Percentiles rank a stretch among this genome's conserved stretches.
Evolutionary conservation across 2,888 invertebrate species (phyloP).

Genomic region (Ectemnius cavifrons): DNA sequence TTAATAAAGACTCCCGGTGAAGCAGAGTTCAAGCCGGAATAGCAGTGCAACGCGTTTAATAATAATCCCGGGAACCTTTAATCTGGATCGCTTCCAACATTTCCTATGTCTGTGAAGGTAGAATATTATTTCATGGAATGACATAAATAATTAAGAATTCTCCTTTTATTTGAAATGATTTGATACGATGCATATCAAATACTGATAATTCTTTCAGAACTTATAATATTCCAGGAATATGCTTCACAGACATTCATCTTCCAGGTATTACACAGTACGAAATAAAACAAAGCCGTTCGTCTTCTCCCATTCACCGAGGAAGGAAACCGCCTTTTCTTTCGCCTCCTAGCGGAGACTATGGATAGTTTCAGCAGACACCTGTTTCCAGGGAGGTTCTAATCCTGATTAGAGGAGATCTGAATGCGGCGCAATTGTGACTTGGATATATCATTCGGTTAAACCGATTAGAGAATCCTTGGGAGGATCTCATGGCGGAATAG

Average conservation of each 20-base stretch:
- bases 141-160: conserved; percentile 17
- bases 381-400: not conserved
- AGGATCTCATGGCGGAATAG: no score
- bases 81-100: conserved; percentile 52
- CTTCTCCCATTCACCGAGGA: no score
- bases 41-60: conserved; percentile 35
- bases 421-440: not conserved
- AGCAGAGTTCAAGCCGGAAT: conserved; percentile 10
- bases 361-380: not conserved
- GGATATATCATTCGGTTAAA: no score
- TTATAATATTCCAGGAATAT: no score
- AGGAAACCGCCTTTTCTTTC: no score
- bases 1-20: not conserved
- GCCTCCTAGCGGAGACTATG: no score
- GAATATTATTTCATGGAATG: conserved; percentile 12
- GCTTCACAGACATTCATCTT: no score
- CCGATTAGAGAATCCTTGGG: no score
- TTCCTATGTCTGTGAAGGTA: not conserved
- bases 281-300: no score
- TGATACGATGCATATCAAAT: no score
- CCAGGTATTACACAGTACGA: no score
- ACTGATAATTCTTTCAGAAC: no score
- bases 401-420: conserved; percentile 1
- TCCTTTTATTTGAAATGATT: not conserved
- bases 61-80: conserved; percentile 39